These are phyloP conservation scores for cat (Felis catus) DNA, from an alignment of 2,113 vertebrate genomes.

Conservation along the genomic window F.catus_Fca126_mat1.0 CM031424.1:39550501-39551000, in stretches of 20 bases:
- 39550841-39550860: neutral
- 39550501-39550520: constrained; percentile 10
- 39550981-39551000: neutral
- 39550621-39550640: neutral
- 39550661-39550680: neutral
- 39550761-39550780: neutral
- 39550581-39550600: constrained; percentile 25
- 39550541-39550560: neutral
- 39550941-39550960: neutral
- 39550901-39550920: neutral
- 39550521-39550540: neutral
- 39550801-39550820: neutral
- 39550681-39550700: neutral
- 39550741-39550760: neutral
- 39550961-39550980: neutral
- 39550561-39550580: neutral
- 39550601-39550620: neutral
- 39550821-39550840: neutral
- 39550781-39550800: neutral
- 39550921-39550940: neutral
- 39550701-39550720: neutral
- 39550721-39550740: neutral
- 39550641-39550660: neutral
- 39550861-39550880: neutral
- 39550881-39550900: neutral